A percentile compares a stretch with the other conserved stretches of the same genome.
These are phyloP conservation scores for Argya squamiceps DNA, from an alignment of 2,797 vertebrate genomes.

Conservation along the genomic window DNA sequence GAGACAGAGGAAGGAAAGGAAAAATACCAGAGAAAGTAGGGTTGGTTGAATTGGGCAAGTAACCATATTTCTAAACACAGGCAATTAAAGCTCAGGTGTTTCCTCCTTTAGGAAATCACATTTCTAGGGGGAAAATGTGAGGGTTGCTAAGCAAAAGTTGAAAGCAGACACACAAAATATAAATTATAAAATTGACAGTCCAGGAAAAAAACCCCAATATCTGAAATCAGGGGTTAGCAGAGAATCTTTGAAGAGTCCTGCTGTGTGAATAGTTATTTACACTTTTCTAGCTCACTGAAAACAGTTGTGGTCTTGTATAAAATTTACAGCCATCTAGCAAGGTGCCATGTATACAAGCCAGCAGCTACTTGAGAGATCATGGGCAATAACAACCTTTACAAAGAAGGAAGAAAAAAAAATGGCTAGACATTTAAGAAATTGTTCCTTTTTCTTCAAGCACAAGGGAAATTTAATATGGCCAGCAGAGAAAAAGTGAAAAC, in stretches of 20 bases:
- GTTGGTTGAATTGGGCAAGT: constrained; percentile 56
- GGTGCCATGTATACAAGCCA: not conserved
- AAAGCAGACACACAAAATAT: constrained; percentile 32
- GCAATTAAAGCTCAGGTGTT: constrained; percentile 23
- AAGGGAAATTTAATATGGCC: not conserved
- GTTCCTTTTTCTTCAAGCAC: not conserved
- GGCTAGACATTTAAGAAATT: not conserved
- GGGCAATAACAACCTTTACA: not conserved
- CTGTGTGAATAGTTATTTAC: constrained; percentile 1
- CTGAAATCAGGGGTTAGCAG: constrained; percentile 12
- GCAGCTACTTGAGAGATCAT: not conserved
- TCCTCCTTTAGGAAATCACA: constrained; percentile 65
- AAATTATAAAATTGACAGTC: constrained; percentile 39
- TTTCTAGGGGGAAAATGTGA: constrained; percentile 30
- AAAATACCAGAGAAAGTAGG: constrained; percentile 66
- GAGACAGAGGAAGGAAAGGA: constrained; percentile 71
- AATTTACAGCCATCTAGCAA: not conserved
- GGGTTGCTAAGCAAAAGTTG: not conserved
- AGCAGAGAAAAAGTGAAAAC: not conserved
- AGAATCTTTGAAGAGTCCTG: not conserved
- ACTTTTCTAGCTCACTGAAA: not conserved
- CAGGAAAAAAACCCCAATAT: not conserved
- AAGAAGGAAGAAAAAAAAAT: not conserved
- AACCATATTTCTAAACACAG: constrained; percentile 60
- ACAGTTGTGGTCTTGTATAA: not conserved